Conservation (phyloP, 64 coral and sea anemone genomes). For the Actinia equina region DNA sequence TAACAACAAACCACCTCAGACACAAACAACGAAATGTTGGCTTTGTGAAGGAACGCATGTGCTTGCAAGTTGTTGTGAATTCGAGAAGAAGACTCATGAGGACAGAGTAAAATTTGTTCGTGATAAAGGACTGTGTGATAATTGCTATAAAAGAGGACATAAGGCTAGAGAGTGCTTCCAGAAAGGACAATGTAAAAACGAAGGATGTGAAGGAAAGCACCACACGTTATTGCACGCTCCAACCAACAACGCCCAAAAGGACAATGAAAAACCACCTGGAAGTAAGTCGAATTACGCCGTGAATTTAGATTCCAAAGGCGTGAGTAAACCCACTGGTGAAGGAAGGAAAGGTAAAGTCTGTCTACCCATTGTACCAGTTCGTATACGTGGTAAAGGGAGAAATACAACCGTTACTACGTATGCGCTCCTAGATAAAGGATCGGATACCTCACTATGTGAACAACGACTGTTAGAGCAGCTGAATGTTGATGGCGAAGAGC, state of each 20-base stretch:
- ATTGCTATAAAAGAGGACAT: not conserved
- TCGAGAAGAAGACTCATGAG: not conserved
- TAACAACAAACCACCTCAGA: too few species aligned
- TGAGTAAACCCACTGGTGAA: too few species aligned
- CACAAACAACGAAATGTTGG: too few species aligned
- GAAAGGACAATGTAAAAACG: not conserved
- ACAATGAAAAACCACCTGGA: not conserved
- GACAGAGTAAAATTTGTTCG: not conserved
- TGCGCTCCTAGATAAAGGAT: constrained; percentile 16
- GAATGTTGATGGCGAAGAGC: not conserved
- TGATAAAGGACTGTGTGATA: not conserved
- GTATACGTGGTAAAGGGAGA: not conserved
- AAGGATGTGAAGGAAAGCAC: constrained; percentile 18
- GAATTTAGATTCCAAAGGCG: not conserved
- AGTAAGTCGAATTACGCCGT: not conserved
- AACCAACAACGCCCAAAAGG: not conserved
- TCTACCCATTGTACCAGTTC: not conserved
- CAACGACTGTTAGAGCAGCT: not conserved
- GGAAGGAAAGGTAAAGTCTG: too few species aligned
- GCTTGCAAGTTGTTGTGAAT: not conserved
- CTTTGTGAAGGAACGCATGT: not conserved
- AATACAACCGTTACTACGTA: not conserved
- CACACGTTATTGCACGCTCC: constrained; percentile 16
- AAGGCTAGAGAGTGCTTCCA: not conserved
- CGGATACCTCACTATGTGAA: constrained; percentile 12